Evolutionary conservation across 2,888 invertebrate genomes (phyloP), one percentile per base, ranked within the genome.

Genomic region (Panzeria rudis): DNA sequence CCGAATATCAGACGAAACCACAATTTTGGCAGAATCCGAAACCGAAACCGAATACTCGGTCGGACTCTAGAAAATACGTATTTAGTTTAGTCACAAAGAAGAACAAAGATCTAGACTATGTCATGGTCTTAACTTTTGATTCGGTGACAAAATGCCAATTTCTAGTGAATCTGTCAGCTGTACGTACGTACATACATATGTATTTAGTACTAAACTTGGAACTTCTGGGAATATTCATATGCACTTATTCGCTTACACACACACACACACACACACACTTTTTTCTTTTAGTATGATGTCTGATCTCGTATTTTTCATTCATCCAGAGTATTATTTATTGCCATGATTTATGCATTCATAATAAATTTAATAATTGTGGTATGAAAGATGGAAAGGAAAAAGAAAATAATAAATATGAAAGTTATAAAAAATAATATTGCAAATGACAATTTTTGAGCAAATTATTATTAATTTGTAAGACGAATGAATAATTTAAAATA

Each of bases 301-400:
- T 54, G 15, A 41, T 59, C 6, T 62, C 52, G 9, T 62, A 8
- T 76, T 54, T 35, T 25, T 44, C 23, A 0, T 32, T 44, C 35
- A 25, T 38, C 41, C 7, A 9, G 17, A 59, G 35, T 78, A 44
- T 68, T 73, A 78, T 83, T 83, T 83, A 83, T 83, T 72, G 61
- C 52, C 61, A 47, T 73, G 73, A 68, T 83, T 78, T 83, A 83
- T 83, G 83, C 72, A 41, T 44, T 11, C 69, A 54, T 71, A 62
- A 79, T 71, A 71, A 54, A 71, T 79, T 79, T 62, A 64, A 62
- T 71, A 71, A 71, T 79, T 79, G 23, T 23, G 61, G 61, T n/a
- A 64, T 32, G 17, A 79, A 62, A 59, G 54, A 35, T 41, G 59
- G 2, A 8, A 61, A 13, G 17, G 7, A 44, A 54, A 25, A 32